phyloP scores from a whole-genome alignment of 2,888 invertebrate genomes.

The Megastigmus dorsalis region DNA sequence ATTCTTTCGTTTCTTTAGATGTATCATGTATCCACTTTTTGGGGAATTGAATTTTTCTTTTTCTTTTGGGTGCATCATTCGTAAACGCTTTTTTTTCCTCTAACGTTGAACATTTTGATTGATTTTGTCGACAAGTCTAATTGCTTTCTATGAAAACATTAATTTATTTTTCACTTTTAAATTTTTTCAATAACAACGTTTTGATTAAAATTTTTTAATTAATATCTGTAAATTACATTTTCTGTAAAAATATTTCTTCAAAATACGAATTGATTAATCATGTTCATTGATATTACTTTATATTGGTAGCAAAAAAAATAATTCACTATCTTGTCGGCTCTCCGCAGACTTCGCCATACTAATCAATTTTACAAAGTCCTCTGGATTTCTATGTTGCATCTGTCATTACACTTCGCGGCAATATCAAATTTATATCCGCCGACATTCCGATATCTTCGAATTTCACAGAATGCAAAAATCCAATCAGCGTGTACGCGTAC shows the following conservation, averaged over 20 bases:
- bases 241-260: background rate
- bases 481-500: background rate
- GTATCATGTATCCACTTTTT: constrained; percentile 3
- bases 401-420: no score
- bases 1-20: background rate
- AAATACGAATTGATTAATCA: background rate
- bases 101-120: no score
- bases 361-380: no score
- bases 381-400: no score
- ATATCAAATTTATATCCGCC: no score
- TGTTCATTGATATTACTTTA: background rate
- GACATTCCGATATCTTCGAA: background rate
- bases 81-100: background rate
- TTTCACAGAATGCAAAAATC: background rate
- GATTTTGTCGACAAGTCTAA: no score
- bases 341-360: no score
- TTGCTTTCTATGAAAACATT: background rate
- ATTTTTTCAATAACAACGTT: no score
- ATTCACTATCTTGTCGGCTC: no score
- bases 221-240: background rate
- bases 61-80: background rate
- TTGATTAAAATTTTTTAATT: no score
- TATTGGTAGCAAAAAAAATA: no score
- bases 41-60: constrained; percentile 23
- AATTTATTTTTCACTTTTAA: no score